Percentiles rank a stretch among this genome's conserved stretches.
Evolutionary conservation across 2,797 vertebrate species (phyloP).

Genomic region (Onychomys arenicola): DNA sequence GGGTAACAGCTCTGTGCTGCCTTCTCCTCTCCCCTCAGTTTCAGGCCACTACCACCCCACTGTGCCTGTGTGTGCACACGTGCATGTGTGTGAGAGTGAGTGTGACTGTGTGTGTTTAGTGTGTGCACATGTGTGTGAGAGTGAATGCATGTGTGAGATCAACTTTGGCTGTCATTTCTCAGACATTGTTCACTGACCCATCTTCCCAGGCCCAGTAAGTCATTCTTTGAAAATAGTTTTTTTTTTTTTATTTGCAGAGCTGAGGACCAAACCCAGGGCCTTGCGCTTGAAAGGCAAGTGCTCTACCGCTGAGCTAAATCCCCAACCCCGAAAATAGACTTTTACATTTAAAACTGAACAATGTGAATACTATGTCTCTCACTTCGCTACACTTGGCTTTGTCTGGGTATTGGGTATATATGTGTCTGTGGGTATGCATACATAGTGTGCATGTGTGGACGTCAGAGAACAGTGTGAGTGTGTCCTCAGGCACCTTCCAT

Average conservation of each 20-base stretch:
- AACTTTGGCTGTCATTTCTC: background rate
- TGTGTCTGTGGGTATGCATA: background rate
- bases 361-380: background rate
- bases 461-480: too few relatives aligned
- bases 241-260: too few relatives aligned
- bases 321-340: background rate
- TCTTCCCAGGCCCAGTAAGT: background rate
- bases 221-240: background rate
- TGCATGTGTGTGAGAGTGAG: too few relatives aligned
- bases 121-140: background rate
- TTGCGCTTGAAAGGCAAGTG: too few relatives aligned
- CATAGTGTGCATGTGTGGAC: background rate
- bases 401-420: background rate
- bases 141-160: background rate
- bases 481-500: background rate
- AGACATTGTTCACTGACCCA: background rate
- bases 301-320: too few relatives aligned
- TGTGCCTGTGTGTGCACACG: background rate
- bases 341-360: constrained; percentile 9
- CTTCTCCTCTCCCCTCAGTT: background rate
- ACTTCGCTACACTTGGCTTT: background rate
- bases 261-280: too few relatives aligned
- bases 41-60: background rate
- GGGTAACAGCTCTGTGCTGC: background rate
- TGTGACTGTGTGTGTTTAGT: background rate